Evolutionary conservation across 1,140 invertebrate genomes (phyloP).

Genomic region (Drosophila tsacasi): DNA sequence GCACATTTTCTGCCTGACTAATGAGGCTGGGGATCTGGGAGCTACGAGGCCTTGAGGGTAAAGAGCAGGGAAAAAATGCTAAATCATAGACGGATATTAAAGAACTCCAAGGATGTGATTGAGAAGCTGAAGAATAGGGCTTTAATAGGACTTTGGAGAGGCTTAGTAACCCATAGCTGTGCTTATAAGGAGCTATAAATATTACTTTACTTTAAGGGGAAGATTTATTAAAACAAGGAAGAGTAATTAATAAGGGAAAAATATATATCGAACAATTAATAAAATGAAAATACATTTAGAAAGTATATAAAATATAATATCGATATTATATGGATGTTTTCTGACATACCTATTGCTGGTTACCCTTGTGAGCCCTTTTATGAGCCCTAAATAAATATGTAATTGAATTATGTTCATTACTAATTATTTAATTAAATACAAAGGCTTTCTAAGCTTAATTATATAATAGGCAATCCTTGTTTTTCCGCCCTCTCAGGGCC

Average conservation of each 20-base stretch:
- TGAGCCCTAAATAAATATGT: not conserved
- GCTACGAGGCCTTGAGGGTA: not conserved
- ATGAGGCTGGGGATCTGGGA: conserved; percentile 2
- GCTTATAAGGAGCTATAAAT: too few relatives aligned
- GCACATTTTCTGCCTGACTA: conserved; percentile 31
- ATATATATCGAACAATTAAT: too few relatives aligned
- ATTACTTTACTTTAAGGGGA: too few relatives aligned
- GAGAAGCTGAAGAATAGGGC: not conserved
- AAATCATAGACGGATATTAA: not conserved
- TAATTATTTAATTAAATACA: not conserved
- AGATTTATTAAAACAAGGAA: too few relatives aligned
- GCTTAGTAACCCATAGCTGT: not conserved
- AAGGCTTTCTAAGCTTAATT: not conserved
- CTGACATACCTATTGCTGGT: too few relatives aligned
- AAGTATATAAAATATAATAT: too few relatives aligned
- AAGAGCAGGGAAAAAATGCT: not conserved
- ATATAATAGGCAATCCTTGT: not conserved
- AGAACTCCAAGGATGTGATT: not conserved
- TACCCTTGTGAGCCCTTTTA: too few relatives aligned
- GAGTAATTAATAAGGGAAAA: too few relatives aligned
- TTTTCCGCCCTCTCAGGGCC: not conserved
- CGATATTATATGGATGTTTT: too few relatives aligned
- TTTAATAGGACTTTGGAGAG: rapidly evolving
- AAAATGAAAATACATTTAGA: too few relatives aligned
- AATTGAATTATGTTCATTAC: not conserved